Base-by-base conservation (phyloP, 2,797 vertebrate species). In the Holocentrus rufus region DNA sequence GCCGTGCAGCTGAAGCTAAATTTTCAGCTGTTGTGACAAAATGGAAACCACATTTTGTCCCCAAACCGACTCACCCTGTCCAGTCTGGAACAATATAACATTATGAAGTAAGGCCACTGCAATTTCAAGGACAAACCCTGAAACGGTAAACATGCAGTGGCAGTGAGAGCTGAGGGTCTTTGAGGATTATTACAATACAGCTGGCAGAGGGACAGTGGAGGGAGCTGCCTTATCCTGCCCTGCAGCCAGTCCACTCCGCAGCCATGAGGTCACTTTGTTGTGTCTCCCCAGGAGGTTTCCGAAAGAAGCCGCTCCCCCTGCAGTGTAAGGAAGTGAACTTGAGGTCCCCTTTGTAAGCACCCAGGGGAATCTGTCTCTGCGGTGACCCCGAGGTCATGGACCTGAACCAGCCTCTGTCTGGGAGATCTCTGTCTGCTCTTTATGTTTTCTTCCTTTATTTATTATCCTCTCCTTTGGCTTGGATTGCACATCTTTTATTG, bases 301-400 rank as follows among this genome's bases (percentile, higher is more conserved):
- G 57, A 69, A 74, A 80, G 86, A 82, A 80, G 79, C 65, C 53
- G 59, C 62, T 88, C 61, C 69, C 82, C 83, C 81, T 14, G 75
- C 78, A 65, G 86, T 34, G 82, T 4, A 10, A 83, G 86, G 83
- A 89, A 87, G 82, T 88, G 85, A 88, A 89, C 86, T 88, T 81
- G 81, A 88, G 73, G 74, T 86, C 71, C 68, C 70, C 80, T 88
- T 85, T 84, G 71, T 82, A 71, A 83, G 77, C 77, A 77, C 83
- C 65, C 81, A 57, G 52, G 76, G 74, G 88, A 77, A 70, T 65
- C 49, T 69, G 69, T 76, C 71, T 70, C 58, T 9, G 2, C 22
- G 47, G 47, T 70, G 74, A 84, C 86, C 76, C 74, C 0, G 8
- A 59, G 80, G 83, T 88, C 79, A 86, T 1, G 7, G 55, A 57